A percentile compares a stretch with the other conserved stretches of the same genome.
These are phyloP conservation scores for Dicrostonyx torquatus DNA, from an alignment of 2,797 vertebrate genomes.

Conservation along the genomic window DNA sequence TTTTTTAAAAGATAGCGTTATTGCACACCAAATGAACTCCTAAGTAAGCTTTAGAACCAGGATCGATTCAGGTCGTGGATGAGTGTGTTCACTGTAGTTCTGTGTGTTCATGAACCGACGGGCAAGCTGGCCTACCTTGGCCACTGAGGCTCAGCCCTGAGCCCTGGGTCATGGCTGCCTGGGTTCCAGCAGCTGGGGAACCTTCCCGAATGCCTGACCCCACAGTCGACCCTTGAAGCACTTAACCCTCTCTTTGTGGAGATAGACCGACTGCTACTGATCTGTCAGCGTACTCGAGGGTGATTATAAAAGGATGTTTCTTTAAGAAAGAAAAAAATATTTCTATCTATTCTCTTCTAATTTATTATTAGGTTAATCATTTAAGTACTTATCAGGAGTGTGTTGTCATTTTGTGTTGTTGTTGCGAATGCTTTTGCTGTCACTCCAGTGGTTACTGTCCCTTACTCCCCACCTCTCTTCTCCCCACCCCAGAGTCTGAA, in stretches of 20 bases:
- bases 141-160: background rate
- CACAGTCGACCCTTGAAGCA: constrained; percentile 60
- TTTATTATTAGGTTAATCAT: constrained; percentile 83
- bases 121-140: background rate
- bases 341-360: constrained; percentile 79
- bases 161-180: constrained; percentile 22
- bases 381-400: constrained; percentile 77
- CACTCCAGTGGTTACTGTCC: constrained; percentile 68
- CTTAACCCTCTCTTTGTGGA: constrained; percentile 58
- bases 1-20: constrained; percentile 52
- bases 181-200: constrained; percentile 45
- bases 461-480: background rate
- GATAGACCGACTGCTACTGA: constrained; percentile 78
- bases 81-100: constrained; percentile 55
- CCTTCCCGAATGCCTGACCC: background rate
- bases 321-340: constrained; percentile 65
- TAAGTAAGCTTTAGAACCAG: constrained; percentile 74
- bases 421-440: constrained; percentile 70
- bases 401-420: constrained; percentile 71
- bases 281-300: constrained; percentile 67
- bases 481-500: background rate
- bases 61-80: constrained; percentile 72
- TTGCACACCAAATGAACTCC: constrained; percentile 70
- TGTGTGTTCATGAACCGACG: constrained; percentile 48
- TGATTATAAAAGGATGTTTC: constrained; percentile 74